A percentile compares a stretch with the other conserved stretches of the same genome.
Evolutionary conservation across 2,113 vertebrate species (phyloP).

Genomic region (Eulemur rufifrons): DNA sequence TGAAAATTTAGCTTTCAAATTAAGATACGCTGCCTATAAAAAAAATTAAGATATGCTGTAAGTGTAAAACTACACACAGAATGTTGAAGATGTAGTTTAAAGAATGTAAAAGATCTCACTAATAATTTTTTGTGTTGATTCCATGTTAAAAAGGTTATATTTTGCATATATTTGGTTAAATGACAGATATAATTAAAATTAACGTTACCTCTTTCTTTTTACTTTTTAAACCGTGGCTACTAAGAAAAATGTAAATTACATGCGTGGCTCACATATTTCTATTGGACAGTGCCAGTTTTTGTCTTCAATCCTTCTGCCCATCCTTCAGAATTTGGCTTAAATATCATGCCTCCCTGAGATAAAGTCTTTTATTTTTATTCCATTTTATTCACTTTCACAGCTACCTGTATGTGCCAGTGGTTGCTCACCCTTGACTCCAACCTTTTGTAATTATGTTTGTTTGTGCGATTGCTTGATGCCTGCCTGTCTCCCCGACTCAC

Average conservation of each 20-base stretch:
- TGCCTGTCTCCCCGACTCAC: background rate
- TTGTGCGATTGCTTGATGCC: background rate
- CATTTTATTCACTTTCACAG: background rate
- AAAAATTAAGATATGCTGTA: background rate
- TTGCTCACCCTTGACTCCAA: background rate
- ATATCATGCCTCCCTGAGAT: background rate
- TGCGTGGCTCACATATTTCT: background rate
- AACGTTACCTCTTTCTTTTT: background rate
- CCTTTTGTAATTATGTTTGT: background rate
- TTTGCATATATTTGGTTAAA: constrained; percentile 13
- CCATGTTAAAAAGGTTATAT: constrained; percentile 38
- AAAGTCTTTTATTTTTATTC: background rate
- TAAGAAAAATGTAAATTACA: background rate
- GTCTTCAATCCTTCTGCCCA: background rate
- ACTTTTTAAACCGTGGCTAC: background rate
- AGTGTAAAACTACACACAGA: background rate
- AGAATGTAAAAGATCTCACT: constrained; percentile 24
- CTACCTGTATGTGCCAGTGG: background rate
- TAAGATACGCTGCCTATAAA: background rate
- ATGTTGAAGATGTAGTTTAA: background rate
- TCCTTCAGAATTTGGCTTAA: constrained; percentile 14
- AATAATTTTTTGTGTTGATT: constrained; percentile 16
- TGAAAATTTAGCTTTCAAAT: constrained; percentile 11
- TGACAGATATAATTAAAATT: background rate
- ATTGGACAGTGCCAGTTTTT: background rate